Evolutionary conservation across 2,888 invertebrate genomes (phyloP).

Genomic region (Perizoma flavofasciatum): DNA sequence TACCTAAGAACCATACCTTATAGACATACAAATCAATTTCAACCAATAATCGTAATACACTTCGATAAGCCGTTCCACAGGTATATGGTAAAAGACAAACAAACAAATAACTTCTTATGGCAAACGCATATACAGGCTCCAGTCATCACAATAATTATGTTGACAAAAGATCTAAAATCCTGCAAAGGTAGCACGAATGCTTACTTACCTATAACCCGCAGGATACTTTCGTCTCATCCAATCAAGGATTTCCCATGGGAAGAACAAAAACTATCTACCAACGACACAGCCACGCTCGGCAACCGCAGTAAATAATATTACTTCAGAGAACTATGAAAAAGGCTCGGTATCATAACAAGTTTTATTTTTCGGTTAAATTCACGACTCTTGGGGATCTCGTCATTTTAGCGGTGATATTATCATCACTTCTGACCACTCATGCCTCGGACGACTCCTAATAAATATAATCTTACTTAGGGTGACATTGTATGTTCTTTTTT

Average conservation of each 20-base stretch:
- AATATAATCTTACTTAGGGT: conserved; percentile 72
- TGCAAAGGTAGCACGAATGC: conserved; percentile 15
- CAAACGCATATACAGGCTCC: no score
- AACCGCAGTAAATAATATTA: conserved; percentile 29
- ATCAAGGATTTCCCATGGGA: conserved; percentile 28
- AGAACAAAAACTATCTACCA: conserved; percentile 23
- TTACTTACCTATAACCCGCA: conserved; percentile 18
- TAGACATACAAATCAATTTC: no score
- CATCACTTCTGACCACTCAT: conserved; percentile 50
- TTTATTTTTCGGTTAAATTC: conserved; percentile 25
- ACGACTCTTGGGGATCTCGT: conserved; percentile 44
- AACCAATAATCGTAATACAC: no score
- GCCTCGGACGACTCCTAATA: conserved; percentile 57
- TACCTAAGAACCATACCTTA: no score
- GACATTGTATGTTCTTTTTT: conserved; percentile 78
- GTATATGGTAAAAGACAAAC: no score
- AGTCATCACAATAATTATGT: no score
- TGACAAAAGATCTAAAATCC: conserved; percentile 10
- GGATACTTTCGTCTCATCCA: conserved; percentile 29
- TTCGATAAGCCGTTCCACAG: no score
- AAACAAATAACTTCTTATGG: no score
- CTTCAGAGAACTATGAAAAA: conserved; percentile 17
- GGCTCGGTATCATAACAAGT: conserved; percentile 38
- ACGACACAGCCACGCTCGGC: conserved; percentile 21
- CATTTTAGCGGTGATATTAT: conserved; percentile 47